phyloP scores from a whole-genome alignment of 1,140 invertebrate species.

The Heliconius melpomene region DNA sequence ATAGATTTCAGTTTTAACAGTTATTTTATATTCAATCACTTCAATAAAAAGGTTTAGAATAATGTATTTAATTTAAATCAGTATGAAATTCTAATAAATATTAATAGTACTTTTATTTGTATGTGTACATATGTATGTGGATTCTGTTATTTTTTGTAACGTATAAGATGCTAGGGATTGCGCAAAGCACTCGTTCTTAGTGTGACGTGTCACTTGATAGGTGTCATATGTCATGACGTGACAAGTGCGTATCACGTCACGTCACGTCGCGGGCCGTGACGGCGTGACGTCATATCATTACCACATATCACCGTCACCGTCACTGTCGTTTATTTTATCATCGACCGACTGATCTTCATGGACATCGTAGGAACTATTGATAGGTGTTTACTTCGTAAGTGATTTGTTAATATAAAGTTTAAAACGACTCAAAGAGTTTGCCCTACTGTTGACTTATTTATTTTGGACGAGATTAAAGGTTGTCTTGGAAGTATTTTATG shows the following conservation, averaged over 20 bases:
- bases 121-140: no score
- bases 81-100: background rate
- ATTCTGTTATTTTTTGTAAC: no score
- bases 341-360: constrained; percentile 48
- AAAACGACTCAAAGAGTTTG: constrained; percentile 77
- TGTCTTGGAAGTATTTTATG: constrained; percentile 68
- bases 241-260: background rate
- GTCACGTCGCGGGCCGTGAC: background rate
- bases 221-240: background rate
- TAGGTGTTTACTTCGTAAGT: constrained; percentile 53
- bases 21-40: no score
- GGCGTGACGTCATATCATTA: background rate
- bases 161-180: background rate
- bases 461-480: constrained; percentile 78
- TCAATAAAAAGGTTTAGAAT: background rate
- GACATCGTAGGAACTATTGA: constrained; percentile 42
- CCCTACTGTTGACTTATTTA: constrained; percentile 77
- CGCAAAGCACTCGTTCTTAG: background rate
- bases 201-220: background rate
- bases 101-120: no score
- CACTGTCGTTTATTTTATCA: constrained; percentile 43
- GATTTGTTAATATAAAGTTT: constrained; percentile 77
- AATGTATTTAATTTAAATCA: background rate
- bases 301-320: background rate
- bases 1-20: no score